These are phyloP conservation scores for Chaetura pelagica DNA, from an alignment of 2,113 vertebrate species.

Conservation along the genomic window DNA sequence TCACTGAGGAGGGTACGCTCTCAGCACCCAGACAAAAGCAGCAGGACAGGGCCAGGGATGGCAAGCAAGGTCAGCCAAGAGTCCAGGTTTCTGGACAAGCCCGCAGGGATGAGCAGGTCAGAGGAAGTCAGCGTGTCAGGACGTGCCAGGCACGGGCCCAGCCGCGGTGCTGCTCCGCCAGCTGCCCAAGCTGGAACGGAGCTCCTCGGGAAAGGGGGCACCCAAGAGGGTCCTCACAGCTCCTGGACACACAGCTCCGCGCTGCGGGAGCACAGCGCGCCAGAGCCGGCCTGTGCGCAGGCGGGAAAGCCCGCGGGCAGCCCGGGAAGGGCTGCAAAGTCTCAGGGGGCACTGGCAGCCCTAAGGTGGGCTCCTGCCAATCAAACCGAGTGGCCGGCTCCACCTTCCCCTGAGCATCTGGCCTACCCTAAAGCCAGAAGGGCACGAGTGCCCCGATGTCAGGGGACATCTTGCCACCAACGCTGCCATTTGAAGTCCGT, in stretches of 20 bases:
- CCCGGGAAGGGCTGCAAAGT: not conserved
- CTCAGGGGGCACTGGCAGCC: not conserved
- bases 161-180: rapidly evolving
- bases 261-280: rapidly evolving
- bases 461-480: not conserved
- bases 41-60: rapidly evolving
- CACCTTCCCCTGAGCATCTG: not conserved
- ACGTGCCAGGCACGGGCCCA: rapidly evolving
- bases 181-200: rapidly evolving
- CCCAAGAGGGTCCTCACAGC: not conserved
- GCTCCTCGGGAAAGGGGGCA: not conserved
- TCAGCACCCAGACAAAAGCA: not conserved
- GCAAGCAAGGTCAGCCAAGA: not conserved
- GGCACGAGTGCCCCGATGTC: rapidly evolving
- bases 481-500: not conserved
- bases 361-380: rapidly evolving
- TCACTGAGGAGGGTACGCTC: rapidly evolving
- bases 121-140: not conserved
- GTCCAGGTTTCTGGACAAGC: not conserved
- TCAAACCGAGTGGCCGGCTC: not conserved
- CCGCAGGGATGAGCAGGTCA: rapidly evolving
- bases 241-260: not conserved
- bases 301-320: too few species aligned
- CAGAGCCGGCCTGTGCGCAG: rapidly evolving
- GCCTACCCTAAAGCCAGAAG: not conserved